These are phyloP conservation scores for Psittacara wagleri DNA, from an alignment of 2,113 vertebrate genomes.

Conservation along the genomic window DNA sequence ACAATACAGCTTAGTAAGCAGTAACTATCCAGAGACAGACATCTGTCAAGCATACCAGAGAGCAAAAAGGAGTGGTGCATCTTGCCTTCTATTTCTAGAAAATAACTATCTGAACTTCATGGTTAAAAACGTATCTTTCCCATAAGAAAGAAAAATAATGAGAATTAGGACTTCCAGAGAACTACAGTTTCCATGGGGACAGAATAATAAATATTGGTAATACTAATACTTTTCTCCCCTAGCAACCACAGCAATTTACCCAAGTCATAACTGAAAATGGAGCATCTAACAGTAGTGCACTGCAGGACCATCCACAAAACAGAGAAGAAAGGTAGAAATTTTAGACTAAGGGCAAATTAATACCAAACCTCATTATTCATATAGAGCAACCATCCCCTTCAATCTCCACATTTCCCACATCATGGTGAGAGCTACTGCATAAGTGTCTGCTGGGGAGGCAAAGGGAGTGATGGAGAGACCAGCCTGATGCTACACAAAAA, in stretches of 20 bases:
- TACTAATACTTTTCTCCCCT: background rate
- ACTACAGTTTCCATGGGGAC: slow-evolving; percentile 43
- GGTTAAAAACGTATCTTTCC: background rate
- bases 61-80: background rate
- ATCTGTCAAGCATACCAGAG: background rate
- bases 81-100: background rate
- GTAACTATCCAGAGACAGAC: background rate
- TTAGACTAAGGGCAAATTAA: background rate
- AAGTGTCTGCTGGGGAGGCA: background rate
- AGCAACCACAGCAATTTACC: slow-evolving; percentile 24
- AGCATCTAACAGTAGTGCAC: background rate
- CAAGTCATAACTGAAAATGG: background rate
- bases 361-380: background rate
- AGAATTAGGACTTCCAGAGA: background rate
- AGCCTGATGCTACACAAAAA: background rate
- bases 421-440: background rate
- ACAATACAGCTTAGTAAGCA: background rate
- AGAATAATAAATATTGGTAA: slow-evolving; percentile 21
- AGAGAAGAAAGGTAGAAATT: background rate
- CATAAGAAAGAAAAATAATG: background rate
- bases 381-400: background rate
- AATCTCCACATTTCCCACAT: background rate
- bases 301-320: fast-evolving
- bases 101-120: background rate
- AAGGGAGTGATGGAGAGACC: background rate